Percentiles rank a stretch among this genome's conserved stretches.
Conservation (phyloP, 2,888 invertebrate genomes). For the Hypomecis atomaria region DNA sequence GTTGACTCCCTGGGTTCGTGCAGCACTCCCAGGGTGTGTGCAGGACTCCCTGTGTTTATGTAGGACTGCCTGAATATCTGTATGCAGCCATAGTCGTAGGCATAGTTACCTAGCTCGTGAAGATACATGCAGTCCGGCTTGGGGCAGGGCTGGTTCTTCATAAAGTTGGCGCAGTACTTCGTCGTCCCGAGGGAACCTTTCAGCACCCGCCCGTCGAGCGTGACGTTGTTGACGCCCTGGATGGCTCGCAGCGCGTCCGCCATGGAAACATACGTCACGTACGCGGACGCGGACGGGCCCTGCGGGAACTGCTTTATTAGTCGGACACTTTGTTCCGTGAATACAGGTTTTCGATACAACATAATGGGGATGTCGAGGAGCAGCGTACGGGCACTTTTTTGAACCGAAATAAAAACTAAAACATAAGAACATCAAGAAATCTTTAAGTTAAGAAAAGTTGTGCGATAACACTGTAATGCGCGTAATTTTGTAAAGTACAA, state of each 20-base stretch:
- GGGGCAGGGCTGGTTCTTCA: slow-evolving; percentile 98
- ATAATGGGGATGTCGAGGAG: no score
- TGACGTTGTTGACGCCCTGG: slow-evolving; percentile 98
- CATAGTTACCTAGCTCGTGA: slow-evolving; percentile 97
- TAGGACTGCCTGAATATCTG: no score
- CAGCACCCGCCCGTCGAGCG: slow-evolving; percentile 97
- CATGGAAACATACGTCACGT: slow-evolving; percentile 96
- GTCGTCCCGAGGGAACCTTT: slow-evolving; percentile 99
- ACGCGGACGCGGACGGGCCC: slow-evolving; percentile 96
- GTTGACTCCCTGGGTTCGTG: no score
- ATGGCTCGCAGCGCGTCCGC: slow-evolving; percentile 99
- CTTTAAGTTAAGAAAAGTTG: no score
- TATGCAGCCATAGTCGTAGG: background rate
- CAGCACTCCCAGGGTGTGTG: no score
- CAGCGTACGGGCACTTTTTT: no score
- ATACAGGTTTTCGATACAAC: background rate
- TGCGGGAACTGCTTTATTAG: slow-evolving; percentile 50
- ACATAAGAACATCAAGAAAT: no score
- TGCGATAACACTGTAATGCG: no score
- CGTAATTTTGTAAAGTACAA: no score
- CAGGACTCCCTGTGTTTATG: no score
- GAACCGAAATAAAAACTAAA: no score
- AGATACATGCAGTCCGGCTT: slow-evolving; percentile 99
- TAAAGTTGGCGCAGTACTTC: slow-evolving; percentile 99
- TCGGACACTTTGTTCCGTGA: slow-evolving; percentile 9